Evolutionary conservation across 2,113 vertebrate genomes (phyloP).

Genomic region (Macquaria australasica): DNA sequence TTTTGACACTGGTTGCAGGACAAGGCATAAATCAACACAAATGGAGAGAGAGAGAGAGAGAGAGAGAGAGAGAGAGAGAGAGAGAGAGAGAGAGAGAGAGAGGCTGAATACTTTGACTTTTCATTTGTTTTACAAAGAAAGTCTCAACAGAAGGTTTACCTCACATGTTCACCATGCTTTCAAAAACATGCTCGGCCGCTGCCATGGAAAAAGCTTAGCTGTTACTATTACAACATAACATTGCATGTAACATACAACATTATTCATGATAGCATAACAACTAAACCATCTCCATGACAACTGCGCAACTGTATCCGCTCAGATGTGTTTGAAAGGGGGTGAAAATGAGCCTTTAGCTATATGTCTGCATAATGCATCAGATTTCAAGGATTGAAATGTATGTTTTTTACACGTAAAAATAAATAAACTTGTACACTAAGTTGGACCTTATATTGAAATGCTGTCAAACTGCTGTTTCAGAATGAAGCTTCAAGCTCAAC

Average conservation of each 20-base stretch:
- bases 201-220: no score
- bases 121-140: no score
- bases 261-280: background rate
- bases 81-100: background rate
- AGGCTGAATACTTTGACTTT: no score
- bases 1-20: background rate
- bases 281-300: no score
- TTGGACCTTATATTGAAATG: background rate
- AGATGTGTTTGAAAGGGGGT: background rate
- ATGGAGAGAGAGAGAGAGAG: background rate
- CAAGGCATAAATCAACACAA: background rate
- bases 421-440: background rate
- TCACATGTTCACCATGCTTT: no score
- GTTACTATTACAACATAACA: no score
- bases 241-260: background rate
- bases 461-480: background rate
- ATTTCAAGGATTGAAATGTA: no score
- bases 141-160: no score
- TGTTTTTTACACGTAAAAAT: no score
- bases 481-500: background rate
- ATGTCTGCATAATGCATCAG: no score
- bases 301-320: background rate
- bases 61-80: background rate
- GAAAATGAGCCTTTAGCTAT: no score
- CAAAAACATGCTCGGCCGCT: no score